Evolutionary conservation across 2,888 invertebrate genomes (phyloP).

Genomic region (Lysandra coridon): DNA sequence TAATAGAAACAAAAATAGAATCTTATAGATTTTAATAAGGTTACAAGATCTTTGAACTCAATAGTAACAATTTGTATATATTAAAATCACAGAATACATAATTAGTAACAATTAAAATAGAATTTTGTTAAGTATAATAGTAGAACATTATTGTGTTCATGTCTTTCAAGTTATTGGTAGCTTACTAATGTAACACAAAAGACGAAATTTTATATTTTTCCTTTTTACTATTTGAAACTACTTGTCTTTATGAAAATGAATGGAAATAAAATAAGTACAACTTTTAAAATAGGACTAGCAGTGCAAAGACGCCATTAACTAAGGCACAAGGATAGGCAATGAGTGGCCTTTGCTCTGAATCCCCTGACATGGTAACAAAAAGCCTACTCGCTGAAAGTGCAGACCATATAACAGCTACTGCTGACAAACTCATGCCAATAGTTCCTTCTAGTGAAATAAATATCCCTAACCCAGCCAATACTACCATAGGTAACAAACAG

Average conservation of each 20-base stretch:
- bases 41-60: background rate
- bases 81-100: no score
- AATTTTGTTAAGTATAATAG: background rate
- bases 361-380: constrained; percentile 94
- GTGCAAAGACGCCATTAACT: constrained; percentile 95
- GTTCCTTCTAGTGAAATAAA: constrained; percentile 88
- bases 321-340: constrained; percentile 96
- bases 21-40: background rate
- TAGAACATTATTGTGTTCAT: background rate
- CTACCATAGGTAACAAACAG: constrained; percentile 94
- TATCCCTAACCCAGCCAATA: constrained; percentile 89
- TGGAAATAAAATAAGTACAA: background rate
- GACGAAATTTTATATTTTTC: no score
- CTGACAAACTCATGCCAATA: constrained; percentile 84
- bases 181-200: no score
- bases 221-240: no score
- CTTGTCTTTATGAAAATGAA: background rate
- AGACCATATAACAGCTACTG: constrained; percentile 91
- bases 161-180: background rate
- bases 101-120: background rate
- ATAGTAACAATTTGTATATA: constrained; percentile 8
- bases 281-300: constrained; percentile 92
- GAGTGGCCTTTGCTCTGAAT: constrained; percentile 90
- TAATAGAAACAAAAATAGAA: background rate
- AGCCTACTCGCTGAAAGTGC: constrained; percentile 94